phyloP scores from a whole-genome alignment of 1,140 invertebrate genomes.

The Orchesella cincta region DNA sequence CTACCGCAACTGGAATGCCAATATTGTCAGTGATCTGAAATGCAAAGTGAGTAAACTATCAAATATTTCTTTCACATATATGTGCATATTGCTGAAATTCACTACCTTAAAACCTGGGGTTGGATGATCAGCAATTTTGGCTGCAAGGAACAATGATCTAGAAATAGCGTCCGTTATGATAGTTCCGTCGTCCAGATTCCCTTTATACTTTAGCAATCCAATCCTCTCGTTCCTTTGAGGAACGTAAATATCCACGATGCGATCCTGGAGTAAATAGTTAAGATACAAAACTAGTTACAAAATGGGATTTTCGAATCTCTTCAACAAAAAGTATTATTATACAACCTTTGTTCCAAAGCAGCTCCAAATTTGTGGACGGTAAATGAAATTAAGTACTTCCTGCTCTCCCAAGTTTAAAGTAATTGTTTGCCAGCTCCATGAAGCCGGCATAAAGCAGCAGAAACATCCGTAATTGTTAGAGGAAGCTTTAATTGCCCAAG shows the following conservation, averaged over 20 bases:
- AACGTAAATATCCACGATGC: slow-evolving; percentile 3
- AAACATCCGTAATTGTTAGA: neutral
- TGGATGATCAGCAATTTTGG: neutral
- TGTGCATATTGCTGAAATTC: neutral
- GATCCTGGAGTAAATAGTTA: neutral
- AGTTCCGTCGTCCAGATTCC: neutral
- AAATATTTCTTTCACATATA: neutral
- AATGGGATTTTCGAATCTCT: neutral
- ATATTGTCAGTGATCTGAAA: neutral
- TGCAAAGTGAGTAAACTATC: neutral
- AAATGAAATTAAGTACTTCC: neutral
- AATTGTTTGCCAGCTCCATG: neutral
- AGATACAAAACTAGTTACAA: neutral
- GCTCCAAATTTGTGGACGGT: neutral
- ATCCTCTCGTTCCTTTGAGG: neutral
- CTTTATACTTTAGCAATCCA: neutral
- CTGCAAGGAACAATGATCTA: neutral
- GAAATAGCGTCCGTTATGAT: neutral
- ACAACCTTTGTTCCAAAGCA: neutral
- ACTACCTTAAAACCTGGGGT: neutral
- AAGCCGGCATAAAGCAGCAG: neutral
- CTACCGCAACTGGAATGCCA: neutral
- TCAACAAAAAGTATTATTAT: neutral
- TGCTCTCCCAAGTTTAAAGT: neutral
- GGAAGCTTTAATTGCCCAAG: neutral